Base-by-base conservation (phyloP, 1,140 invertebrate species). In the Spodoptera frugiperda region DNA sequence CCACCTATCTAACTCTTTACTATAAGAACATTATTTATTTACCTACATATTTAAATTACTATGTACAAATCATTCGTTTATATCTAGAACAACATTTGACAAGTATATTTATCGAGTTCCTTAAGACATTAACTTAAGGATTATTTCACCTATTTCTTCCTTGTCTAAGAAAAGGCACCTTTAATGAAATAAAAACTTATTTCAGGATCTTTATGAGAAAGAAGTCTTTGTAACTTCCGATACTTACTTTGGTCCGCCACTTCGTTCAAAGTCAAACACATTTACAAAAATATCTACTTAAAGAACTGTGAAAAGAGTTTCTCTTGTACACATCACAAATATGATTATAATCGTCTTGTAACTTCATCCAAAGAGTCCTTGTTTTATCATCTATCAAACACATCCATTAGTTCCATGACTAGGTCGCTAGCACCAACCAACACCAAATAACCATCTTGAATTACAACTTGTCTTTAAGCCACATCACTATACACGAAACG, bases 161-260 rank as follows among this genome's bases (percentile, higher is more conserved):
- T 65, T 65, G 61, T 65, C 61, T 21, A n/a, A 21, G 61, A 48
- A 65, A 14, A 65, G 61, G 44, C 25, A 39, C n/a, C n/a, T 65
- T 65, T 21, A 48, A 21, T 15, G 15, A 19, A 46, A 33, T 21
- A 57, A 14, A 3, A 30, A 3, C 8, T 30, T 4, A 1, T 5
- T 55, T 12, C 14, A n/a, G 49, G 5, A n/a, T 6, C 14, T 6
- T 51, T 0, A 15, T 15, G 5, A 51, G 25, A 51, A n/a, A 51
- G 25, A 51, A n/a, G 49, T 51, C 49, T n/a, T 51, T 17, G 4
- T 17, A 53, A n/a, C 14, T 51, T 51, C 11, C 12, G 49, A 51
- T n/a, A n/a, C n/a, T n/a, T n/a, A n/a, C n/a, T n/a, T n/a, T n/a
- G n/a, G n/a, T n/a, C n/a, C n/a, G n/a, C n/a, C n/a, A 14, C 15